Percentiles rank a stretch among this genome's conserved stretches.
Evolutionary conservation across 2,888 invertebrate genomes (phyloP).

Genomic region (Thyatira batis): DNA sequence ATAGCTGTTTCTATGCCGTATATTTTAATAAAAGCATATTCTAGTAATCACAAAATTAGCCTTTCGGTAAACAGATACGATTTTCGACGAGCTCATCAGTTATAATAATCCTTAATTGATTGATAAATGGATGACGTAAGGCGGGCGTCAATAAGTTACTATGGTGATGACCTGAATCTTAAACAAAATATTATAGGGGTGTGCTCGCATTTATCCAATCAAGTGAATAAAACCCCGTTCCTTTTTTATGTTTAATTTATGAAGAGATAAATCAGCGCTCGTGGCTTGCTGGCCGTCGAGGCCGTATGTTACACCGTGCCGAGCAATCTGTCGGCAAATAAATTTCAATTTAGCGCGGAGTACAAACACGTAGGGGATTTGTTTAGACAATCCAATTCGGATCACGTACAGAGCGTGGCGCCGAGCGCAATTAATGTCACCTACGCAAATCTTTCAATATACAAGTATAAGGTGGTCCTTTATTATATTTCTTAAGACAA

Average conservation of each 20-base stretch:
- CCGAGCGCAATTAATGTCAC: constrained; percentile 41
- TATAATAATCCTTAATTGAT: not conserved
- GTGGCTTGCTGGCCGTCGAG: constrained; percentile 17
- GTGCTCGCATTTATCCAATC: constrained; percentile 1
- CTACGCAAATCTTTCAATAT: constrained; percentile 35
- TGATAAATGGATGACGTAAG: constrained; percentile 4
- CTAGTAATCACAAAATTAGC: not conserved
- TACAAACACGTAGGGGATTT: constrained; percentile 41
- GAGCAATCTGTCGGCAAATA: constrained; percentile 45
- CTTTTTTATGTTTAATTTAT: constrained; percentile 22
- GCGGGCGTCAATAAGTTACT: constrained; percentile 4
- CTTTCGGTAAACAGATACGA: not conserved
- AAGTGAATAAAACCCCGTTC: constrained; percentile 1
- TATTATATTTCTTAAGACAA: no score
- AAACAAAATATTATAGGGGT: not conserved
- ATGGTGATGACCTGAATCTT: constrained; percentile 8
- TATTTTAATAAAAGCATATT: not conserved
- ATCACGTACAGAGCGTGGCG: constrained; percentile 34
- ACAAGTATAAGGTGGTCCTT: constrained; percentile 18
- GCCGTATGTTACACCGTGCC: constrained; percentile 22
- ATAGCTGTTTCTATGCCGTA: no score
- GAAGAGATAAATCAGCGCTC: constrained; percentile 33
- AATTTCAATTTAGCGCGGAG: constrained; percentile 56
- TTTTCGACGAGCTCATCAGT: not conserved
- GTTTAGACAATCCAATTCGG: constrained; percentile 48